These are phyloP conservation scores for Parnassius orleans DNA, from an alignment of 2,888 invertebrate genomes.

Conservation along the genomic window DNA sequence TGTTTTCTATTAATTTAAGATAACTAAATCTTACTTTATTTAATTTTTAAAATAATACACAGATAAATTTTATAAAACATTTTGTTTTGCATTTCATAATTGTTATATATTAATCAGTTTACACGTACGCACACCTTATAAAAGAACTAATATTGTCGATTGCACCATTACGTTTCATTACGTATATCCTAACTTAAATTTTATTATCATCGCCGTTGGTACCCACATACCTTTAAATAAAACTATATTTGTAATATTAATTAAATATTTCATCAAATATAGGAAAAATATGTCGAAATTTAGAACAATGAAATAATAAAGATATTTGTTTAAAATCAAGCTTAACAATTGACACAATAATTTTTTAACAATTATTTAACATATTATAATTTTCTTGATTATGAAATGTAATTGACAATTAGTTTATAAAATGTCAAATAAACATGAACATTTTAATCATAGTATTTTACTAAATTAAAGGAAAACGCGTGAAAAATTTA, in stretches of 20 bases:
- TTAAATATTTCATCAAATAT: too few relatives aligned
- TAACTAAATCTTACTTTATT: neutral
- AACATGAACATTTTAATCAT: neutral
- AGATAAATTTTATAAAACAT: conserved; percentile 2
- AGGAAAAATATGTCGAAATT: too few relatives aligned
- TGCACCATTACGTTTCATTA: conserved; percentile 57
- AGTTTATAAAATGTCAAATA: neutral
- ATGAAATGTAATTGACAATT: conserved; percentile 18
- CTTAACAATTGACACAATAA: conserved; percentile 4
- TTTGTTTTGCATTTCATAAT: conserved; percentile 10
- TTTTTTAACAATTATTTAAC: too few relatives aligned
- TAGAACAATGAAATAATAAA: too few relatives aligned
- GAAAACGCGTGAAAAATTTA: conserved; percentile 17
- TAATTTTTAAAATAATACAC: neutral
- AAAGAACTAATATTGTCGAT: conserved; percentile 72
- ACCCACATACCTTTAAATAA: too few relatives aligned
- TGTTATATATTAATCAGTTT: conserved; percentile 4
- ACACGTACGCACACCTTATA: conserved; percentile 25
- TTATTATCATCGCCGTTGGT: neutral
- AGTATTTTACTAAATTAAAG: conserved; percentile 1
- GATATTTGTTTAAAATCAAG: too few relatives aligned
- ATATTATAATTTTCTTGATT: neutral
- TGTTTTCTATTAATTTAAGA: neutral
- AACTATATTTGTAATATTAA: too few relatives aligned
- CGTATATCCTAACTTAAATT: conserved; percentile 32